phyloP scores from a whole-genome alignment of 2,113 vertebrate species.

The Prunella himalayana region DNA sequence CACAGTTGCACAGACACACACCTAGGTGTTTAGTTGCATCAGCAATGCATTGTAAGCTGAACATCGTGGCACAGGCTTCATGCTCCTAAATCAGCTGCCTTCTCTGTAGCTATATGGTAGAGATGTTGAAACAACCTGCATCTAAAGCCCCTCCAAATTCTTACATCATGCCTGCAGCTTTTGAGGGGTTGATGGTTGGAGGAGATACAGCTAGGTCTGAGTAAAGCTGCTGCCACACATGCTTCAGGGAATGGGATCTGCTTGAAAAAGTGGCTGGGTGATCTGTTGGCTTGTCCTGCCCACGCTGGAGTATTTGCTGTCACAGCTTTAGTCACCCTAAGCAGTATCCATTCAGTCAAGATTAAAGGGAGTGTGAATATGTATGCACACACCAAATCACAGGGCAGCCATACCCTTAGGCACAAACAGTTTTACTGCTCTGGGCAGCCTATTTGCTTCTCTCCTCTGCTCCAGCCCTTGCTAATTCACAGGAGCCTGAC shows the following conservation, averaged over 20 bases:
- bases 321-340: neutral
- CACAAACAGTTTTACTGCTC: neutral
- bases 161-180: neutral
- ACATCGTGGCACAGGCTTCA: rapidly evolving
- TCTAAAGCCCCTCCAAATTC: neutral
- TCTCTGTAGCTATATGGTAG: neutral
- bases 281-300: neutral
- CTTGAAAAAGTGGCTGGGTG: neutral
- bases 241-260: neutral
- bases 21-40: neutral
- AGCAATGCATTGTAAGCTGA: neutral
- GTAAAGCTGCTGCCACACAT: neutral
- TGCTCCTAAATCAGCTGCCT: neutral
- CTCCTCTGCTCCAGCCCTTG: neutral
- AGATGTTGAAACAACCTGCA: neutral
- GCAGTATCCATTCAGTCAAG: neutral
- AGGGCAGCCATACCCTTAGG: rapidly evolving
- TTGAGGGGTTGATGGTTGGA: neutral
- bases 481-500: neutral
- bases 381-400: neutral
- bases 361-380: neutral
- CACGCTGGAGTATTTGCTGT: neutral
- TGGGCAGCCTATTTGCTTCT: neutral
- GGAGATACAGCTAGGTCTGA: neutral
- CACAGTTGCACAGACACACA: neutral